phyloP scores from a whole-genome alignment of 37 sponge, comb jelly and placozoan species.

The Theonella swinhoei region DNA sequence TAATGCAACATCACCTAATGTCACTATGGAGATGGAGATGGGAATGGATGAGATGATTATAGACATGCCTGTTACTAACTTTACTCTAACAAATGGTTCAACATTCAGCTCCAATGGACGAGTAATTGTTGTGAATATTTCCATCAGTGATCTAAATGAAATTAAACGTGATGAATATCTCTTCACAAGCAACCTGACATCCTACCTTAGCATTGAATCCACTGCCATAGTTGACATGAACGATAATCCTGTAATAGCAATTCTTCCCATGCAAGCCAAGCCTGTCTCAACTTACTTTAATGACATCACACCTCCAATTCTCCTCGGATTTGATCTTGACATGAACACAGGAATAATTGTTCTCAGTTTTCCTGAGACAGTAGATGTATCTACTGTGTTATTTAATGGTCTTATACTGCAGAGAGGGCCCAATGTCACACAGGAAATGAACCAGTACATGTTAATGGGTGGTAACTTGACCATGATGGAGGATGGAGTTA shows the following conservation, averaged over 20 bases:
- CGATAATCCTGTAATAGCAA: conserved; percentile 45
- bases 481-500: conserved; percentile 65
- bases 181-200: conserved; percentile 47
- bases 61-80: neutral
- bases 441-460: conserved; percentile 54
- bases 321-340: conserved; percentile 85
- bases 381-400: conserved; percentile 77
- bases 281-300: conserved; percentile 58
- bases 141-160: conserved; percentile 80
- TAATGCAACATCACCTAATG: conserved; percentile 1
- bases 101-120: conserved; percentile 83
- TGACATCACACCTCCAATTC: conserved; percentile 79
- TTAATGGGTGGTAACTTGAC: conserved; percentile 67
- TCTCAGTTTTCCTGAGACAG: conserved; percentile 82
- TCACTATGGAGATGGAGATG: neutral
- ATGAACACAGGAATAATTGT: conserved; percentile 78
- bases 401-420: conserved; percentile 82
- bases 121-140: conserved; percentile 52
- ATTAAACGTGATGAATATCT: conserved; percentile 66
- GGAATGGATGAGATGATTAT: neutral
- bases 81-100: conserved; percentile 74
- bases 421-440: conserved; percentile 62
- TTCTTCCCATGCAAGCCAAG: conserved; percentile 42
- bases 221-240: conserved; percentile 79
- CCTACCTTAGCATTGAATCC: conserved; percentile 57